Evolutionary conservation across 2,888 invertebrate species (phyloP).

Genomic region (Noctua fimbriata): DNA sequence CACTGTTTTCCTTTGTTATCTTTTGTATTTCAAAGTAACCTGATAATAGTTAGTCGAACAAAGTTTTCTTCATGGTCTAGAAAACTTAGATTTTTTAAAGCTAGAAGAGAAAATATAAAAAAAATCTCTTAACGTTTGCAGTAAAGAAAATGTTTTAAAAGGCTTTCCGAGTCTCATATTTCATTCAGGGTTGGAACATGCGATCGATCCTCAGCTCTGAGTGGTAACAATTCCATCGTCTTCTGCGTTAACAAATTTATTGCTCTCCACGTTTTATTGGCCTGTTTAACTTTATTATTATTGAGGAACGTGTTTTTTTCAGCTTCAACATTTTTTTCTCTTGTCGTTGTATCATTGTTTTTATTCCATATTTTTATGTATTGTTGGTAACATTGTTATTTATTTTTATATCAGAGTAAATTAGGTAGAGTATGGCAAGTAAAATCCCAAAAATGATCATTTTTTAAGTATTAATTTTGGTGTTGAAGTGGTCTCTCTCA

Average conservation of each 20-base stretch:
- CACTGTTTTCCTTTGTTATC: not conserved
- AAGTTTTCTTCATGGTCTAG: constrained; percentile 1
- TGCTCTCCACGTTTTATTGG: constrained; percentile 50
- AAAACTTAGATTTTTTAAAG: constrained; percentile 14
- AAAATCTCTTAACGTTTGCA: constrained; percentile 24
- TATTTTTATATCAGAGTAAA: not conserved
- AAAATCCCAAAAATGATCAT: not conserved
- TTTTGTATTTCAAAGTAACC: not conserved
- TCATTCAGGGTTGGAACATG: constrained; percentile 59
- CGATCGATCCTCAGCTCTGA: constrained; percentile 54
- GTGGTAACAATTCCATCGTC: constrained; percentile 51
- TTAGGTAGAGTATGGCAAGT: not conserved
- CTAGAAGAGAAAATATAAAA: constrained; percentile 21
- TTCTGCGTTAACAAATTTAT: constrained; percentile 53
- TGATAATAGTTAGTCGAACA: constrained; percentile 2
- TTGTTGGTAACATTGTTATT: not conserved
- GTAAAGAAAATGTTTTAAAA: constrained; percentile 65
- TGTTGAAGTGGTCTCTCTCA: too few relatives aligned
- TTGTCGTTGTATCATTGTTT: not conserved
- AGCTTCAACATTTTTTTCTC: not conserved
- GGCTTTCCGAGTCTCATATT: constrained; percentile 65
- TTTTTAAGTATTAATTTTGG: too few relatives aligned
- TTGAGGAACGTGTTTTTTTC: constrained; percentile 40
- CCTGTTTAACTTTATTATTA: constrained; percentile 53
- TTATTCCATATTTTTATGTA: not conserved